A percentile compares a stretch with the other conserved stretches of the same genome.
Conservation (phyloP, 2,113 vertebrate genomes). For the Miniopterus natalensis region DNA sequence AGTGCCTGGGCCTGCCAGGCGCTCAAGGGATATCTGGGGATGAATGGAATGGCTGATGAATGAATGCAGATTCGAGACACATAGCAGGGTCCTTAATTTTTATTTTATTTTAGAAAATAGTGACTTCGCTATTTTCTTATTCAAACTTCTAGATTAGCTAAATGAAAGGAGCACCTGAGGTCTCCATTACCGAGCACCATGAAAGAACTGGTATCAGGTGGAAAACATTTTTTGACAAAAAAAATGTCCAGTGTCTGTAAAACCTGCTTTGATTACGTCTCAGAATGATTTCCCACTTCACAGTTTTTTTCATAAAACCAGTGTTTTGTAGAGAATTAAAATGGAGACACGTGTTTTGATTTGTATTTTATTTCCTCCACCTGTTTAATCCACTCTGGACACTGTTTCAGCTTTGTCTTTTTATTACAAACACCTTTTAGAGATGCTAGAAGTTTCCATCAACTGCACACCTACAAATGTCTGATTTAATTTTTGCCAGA, state of each 20-base stretch:
- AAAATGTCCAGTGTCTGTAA: neutral
- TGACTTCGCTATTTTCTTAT: slow-evolving; percentile 20
- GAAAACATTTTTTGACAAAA: neutral
- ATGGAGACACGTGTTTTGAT: neutral
- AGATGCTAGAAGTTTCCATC: neutral
- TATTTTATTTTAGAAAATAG: slow-evolving; percentile 60
- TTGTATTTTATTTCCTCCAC: slow-evolving; percentile 48
- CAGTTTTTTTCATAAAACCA: neutral
- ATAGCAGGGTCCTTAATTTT: neutral
- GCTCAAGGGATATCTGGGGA: neutral
- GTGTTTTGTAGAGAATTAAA: neutral
- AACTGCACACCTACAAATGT: neutral
- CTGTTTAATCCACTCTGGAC: neutral
- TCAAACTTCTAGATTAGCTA: neutral
- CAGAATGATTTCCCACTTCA: neutral
- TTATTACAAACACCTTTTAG: slow-evolving; percentile 40
- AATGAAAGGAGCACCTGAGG: neutral
- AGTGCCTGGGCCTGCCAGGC: neutral
- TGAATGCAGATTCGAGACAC: neutral
- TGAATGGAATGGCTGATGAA: neutral
- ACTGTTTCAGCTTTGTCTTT: neutral
- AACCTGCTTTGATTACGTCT: neutral
- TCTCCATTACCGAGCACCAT: neutral
- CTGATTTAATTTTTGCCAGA: neutral
- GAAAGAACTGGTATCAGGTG: neutral